These are phyloP conservation scores for Melanitta fusca DNA, from an alignment of 2,797 vertebrate species.

Conservation along the genomic window DNA sequence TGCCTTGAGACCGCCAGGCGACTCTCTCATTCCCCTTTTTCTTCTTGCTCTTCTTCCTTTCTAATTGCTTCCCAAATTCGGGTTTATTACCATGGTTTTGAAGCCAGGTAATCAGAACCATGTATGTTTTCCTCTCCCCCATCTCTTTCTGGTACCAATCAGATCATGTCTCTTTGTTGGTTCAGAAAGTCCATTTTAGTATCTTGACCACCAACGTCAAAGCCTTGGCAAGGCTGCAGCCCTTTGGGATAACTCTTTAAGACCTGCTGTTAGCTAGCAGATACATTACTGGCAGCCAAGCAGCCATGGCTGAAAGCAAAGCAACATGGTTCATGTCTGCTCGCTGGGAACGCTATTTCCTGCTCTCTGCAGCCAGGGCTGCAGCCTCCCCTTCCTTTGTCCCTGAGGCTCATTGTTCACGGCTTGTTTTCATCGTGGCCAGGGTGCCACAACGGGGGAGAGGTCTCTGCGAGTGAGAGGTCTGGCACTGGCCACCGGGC, in stretches of 20 bases:
- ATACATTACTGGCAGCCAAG: neutral
- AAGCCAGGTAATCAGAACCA: conserved; percentile 50
- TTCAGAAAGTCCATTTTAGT: neutral
- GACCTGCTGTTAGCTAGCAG: neutral
- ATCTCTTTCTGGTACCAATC: neutral
- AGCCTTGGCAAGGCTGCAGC: conserved; percentile 21
- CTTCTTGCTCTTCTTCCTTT: conserved; percentile 46
- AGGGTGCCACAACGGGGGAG: accelerated
- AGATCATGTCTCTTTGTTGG: neutral
- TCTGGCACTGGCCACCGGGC: neutral
- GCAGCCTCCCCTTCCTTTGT: neutral
- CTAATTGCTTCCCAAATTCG: conserved; percentile 50
- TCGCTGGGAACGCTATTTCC: neutral
- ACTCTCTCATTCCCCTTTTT: conserved; percentile 41
- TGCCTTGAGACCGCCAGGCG: conserved; percentile 46
- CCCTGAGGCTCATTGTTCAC: neutral
- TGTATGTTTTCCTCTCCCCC: neutral
- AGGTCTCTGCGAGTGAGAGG: neutral
- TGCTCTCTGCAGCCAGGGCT: neutral
- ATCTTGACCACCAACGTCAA: neutral
- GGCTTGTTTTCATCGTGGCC: accelerated
- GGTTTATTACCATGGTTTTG: neutral
- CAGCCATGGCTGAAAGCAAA: neutral
- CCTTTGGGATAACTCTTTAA: neutral
- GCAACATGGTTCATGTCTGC: neutral